phyloP scores from a whole-genome alignment of 1,140 invertebrate genomes.

The Drosophila mayri region DNA sequence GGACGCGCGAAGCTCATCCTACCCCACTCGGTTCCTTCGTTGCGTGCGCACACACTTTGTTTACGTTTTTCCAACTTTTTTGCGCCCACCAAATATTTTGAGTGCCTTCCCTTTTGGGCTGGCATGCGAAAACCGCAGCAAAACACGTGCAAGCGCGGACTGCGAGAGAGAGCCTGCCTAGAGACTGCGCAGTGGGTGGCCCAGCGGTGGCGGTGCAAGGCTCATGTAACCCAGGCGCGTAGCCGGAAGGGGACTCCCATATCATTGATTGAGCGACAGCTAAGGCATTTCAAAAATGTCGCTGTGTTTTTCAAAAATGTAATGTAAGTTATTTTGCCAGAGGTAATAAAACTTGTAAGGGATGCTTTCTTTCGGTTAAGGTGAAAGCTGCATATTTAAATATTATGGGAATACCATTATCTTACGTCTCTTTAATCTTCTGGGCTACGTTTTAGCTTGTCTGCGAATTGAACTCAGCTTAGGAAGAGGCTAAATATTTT shows the following conservation, averaged over 20 bases:
- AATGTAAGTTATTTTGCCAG: not conserved
- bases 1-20: conserved; percentile 46
- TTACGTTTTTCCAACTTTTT: conserved; percentile 68
- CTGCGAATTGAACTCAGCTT: not conserved
- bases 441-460: not conserved
- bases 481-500: not conserved
- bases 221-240: conserved; percentile 43
- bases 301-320: not conserved
- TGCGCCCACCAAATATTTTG: conserved; percentile 66
- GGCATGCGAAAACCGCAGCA: conserved; percentile 68
- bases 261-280: conserved; percentile 31
- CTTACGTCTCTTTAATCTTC: no score
- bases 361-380: not conserved
- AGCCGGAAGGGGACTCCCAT: conserved; percentile 35
- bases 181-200: conserved; percentile 49
- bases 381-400: not conserved
- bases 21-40: conserved; percentile 66
- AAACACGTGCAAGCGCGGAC: conserved; percentile 63
- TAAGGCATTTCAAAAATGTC: conserved; percentile 8
- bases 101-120: conserved; percentile 58
- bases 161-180: conserved; percentile 14
- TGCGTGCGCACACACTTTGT: conserved; percentile 79
- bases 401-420: not conserved
- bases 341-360: not conserved
- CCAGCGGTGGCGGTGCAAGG: not conserved